phyloP scores from a whole-genome alignment of 1,140 invertebrate genomes.

The Brachionus angularis region DNA sequence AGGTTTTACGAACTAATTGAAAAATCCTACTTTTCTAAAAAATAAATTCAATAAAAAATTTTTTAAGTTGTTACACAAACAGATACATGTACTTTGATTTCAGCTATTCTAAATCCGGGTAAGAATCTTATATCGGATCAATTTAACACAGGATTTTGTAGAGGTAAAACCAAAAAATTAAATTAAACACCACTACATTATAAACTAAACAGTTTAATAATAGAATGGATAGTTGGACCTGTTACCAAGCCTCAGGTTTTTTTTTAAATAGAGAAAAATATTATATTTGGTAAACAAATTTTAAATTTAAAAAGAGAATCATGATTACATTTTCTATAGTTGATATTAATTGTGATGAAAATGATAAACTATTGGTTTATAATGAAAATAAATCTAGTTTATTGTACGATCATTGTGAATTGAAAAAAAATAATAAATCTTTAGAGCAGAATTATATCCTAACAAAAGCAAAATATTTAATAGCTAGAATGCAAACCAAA shows the following conservation, averaged over 20 bases:
- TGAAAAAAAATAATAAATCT: neutral
- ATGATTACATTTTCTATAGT: slow-evolving; percentile 15
- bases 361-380: slow-evolving; percentile 32
- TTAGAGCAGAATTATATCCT: neutral
- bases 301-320: slow-evolving; percentile 9
- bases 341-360: slow-evolving; percentile 18
- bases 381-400: slow-evolving; percentile 24
- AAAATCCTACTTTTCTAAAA: neutral
- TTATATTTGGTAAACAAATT: neutral
- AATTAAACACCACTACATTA: neutral
- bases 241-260: slow-evolving; percentile 27
- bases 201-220: neutral
- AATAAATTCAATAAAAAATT: neutral
- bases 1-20: neutral
- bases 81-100: neutral
- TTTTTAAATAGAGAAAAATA: neutral
- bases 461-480: slow-evolving; percentile 14
- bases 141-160: slow-evolving; percentile 32
- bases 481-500: slow-evolving; percentile 19
- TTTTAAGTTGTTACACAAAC: neutral
- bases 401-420: slow-evolving; percentile 23
- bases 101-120: slow-evolving; percentile 13
- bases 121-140: slow-evolving; percentile 9
- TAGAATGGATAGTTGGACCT: slow-evolving; percentile 40
- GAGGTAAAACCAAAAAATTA: neutral